These are phyloP conservation scores for Varanus komodoensis DNA, from an alignment of 2,113 vertebrate species.

Conservation along the genomic window DNA sequence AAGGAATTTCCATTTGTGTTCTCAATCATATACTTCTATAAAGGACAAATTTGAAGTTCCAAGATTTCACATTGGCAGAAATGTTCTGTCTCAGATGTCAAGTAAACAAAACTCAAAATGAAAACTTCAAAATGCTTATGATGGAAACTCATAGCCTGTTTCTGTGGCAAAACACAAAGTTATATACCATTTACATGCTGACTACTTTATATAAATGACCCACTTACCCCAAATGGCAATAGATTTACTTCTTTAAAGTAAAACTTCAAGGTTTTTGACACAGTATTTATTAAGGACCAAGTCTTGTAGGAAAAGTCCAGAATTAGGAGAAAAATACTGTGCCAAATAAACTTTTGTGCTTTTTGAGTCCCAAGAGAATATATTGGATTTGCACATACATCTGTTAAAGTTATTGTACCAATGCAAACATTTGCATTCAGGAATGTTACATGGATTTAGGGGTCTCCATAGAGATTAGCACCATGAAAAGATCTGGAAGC, in stretches of 20 bases:
- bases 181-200: not conserved
- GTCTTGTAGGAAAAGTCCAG: not conserved
- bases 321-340: not conserved
- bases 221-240: not conserved
- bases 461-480: constrained; percentile 15
- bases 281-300: constrained; percentile 9
- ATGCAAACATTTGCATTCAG: constrained; percentile 33
- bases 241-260: not conserved
- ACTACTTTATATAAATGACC: not conserved
- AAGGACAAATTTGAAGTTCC: not conserved
- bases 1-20: not conserved
- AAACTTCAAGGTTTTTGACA: not conserved
- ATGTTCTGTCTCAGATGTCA: not conserved
- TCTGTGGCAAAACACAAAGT: not conserved
- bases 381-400: constrained; percentile 39
- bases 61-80: not conserved
- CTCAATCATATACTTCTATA: not conserved
- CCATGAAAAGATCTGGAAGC: constrained; percentile 8
- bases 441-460: constrained; percentile 22
- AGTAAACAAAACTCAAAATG: not conserved
- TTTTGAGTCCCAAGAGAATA: constrained; percentile 23
- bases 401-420: not conserved
- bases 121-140: not conserved
- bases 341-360: constrained; percentile 5
- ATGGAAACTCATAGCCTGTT: not conserved